Evolutionary conservation across 2,888 invertebrate genomes (phyloP), one percentile per base, ranked within the genome.

Genomic region (Pyrrhosoma nymphula): DNA sequence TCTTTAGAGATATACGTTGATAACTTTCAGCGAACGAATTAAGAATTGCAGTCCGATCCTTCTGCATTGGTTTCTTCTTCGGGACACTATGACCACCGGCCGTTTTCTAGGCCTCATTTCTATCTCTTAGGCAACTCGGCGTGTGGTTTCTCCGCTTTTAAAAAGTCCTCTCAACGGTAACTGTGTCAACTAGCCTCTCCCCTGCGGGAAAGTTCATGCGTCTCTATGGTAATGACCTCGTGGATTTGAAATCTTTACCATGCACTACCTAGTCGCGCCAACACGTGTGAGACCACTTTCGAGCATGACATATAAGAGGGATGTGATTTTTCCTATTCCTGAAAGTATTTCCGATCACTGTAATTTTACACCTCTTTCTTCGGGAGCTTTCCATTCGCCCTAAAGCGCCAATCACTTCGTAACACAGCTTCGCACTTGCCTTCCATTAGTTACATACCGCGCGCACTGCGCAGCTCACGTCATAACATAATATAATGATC

Each of bases 31-130:
- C 30, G 8, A 35, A 30, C 30, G 8, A 35, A 30, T 82, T 35
- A 14, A 18, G 30, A 12, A 18, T 30, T 18, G 14, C 82, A 35
- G 82, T 4, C 30, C 30, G 3, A 30, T 8, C 82, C 18, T 82
- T 18, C 82, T 6, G 16, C 4, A 8, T n/a, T 35, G 30, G 4
- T 35, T 16, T 35, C 69, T n/a, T 26, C 69, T 69, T 26, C 69
- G 82, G 35, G n/a, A 82, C 82, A 35, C 82, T 82, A 82, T 82
- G 82, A 82, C 82, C n/a, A 82, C 82, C 35, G 35, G n/a, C 16
- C 82, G 82, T 14, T 30, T 14, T 82, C 82, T 35, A 82, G 35
- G 30, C 35, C 35, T 26, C 82, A 82, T 82, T 82, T 82, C 82
- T 35, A 82, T 30, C 20, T 20, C 60, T 82, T 14, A 1, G 16